Base-by-base conservation (phyloP, 2,113 vertebrate genomes). In the Zingel zingel region DNA sequence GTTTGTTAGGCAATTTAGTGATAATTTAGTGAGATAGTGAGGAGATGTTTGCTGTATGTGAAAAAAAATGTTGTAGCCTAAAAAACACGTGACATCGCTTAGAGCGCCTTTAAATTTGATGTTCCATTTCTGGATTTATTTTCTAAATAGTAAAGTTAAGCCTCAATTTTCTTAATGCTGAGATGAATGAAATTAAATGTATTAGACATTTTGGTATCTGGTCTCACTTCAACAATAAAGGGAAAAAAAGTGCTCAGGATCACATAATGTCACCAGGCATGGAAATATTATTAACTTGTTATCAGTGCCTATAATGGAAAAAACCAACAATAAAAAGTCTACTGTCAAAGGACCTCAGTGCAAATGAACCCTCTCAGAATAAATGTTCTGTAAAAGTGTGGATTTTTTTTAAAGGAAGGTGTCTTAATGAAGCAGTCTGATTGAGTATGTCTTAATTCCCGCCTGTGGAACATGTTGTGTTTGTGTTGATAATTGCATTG, bases 401-500 rank as follows among this genome's bases (percentile, higher is more conserved):
- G 65, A 16, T 84, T 77, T 82, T 88, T 73, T 39, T 85, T 81
- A 86, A 79, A 72, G 68, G 57, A 88, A 78, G 72, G 79, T 88
- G 88, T 91, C 70, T 88, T 87, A 82, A 93, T 92, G 89, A 92
- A 90, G 82, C 66, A 58, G 79, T 27, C 77, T 86, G 86, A 93
- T 79, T 88, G 87, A 87, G 84, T 89, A 79, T 54, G 21, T 84
- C 71, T 90, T 91, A 88, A 93, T 89, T 91, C 86, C 67, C 77
- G 36, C 64, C 80, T 84, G 89, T 59, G 87, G 83, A 86, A 86
- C 87, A 81, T 36, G 77, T 77, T 67, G 83, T 70, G 91, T 86
- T 89, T 87, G 74, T 83, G 84, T 78, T 81, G 80, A 85, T 95
- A 94, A 95, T 95, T 94, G 89, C 87, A 83, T 85, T 67, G 84